Conservation (phyloP, 2,797 vertebrate genomes). For the Holocentrus rufus region DNA sequence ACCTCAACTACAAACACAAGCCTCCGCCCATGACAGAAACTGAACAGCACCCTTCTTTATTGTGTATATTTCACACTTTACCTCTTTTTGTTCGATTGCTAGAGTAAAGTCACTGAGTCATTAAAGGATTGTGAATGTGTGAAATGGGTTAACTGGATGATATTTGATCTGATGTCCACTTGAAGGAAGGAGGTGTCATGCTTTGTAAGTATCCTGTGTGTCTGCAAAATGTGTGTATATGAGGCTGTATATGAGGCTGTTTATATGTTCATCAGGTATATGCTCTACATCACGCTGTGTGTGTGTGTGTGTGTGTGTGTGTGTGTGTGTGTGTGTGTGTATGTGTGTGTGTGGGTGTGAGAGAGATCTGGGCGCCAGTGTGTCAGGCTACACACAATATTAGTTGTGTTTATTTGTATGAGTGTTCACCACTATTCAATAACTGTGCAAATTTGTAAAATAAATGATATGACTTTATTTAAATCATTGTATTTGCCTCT, state of each 20-base stretch:
- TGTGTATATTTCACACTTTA: conserved; percentile 71
- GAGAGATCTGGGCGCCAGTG: conserved; percentile 48
- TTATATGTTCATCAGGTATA: conserved; percentile 35
- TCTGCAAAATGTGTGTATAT: conserved; percentile 38
- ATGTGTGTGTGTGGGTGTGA: conserved; percentile 4
- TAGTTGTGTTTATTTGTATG: conserved; percentile 72
- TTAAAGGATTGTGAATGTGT: conserved; percentile 72
- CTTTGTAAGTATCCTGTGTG: conserved; percentile 60
- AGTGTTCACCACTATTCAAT: conserved; percentile 78
- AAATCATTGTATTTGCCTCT: conserved; percentile 48
- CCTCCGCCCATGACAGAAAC: conserved; percentile 40
- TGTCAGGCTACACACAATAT: conserved; percentile 74
- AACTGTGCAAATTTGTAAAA: conserved; percentile 86
- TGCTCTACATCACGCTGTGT: conserved; percentile 39
- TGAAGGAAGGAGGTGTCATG: conserved; percentile 65
- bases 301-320: conserved; percentile 25
- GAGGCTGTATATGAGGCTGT: conserved; percentile 18
- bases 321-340: conserved; percentile 26
- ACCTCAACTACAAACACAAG: conserved; percentile 58
- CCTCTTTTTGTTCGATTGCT: conserved; percentile 59
- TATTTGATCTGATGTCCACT: conserved; percentile 68
- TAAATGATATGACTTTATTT: conserved; percentile 85
- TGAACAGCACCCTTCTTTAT: conserved; percentile 49
- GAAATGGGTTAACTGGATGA: conserved; percentile 58
- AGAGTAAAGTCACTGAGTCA: conserved; percentile 66